Evolutionary conservation across 2,888 invertebrate genomes (phyloP).

Genomic region (Yponomeuta sedellus): DNA sequence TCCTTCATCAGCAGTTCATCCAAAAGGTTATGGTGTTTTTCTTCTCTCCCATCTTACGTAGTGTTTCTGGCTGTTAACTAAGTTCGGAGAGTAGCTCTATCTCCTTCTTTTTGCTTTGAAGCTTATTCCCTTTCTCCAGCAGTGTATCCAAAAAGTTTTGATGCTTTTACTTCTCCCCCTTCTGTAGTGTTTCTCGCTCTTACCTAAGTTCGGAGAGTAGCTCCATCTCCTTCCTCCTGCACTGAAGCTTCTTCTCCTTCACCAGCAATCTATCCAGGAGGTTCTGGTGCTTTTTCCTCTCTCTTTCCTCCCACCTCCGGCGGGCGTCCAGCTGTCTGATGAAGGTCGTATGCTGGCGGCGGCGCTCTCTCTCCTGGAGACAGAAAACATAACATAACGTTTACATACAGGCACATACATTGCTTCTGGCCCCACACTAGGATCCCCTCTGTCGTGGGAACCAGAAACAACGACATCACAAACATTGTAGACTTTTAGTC

Average conservation of each 20-base stretch:
- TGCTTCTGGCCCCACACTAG: too few relatives aligned
- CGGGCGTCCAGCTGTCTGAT: constrained; percentile 91
- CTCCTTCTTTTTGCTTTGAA: constrained; percentile 84
- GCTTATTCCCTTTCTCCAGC: constrained; percentile 88
- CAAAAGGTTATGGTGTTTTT: too few relatives aligned
- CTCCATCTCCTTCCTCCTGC: constrained; percentile 82
- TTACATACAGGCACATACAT: too few relatives aligned
- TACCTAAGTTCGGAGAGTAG: constrained; percentile 80
- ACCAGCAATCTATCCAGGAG: constrained; percentile 89
- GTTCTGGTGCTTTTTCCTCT: constrained; percentile 83
- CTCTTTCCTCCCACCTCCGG: constrained; percentile 90
- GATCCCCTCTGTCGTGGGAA: too few relatives aligned
- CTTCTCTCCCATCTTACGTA: too few relatives aligned
- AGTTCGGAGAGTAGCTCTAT: constrained; percentile 81
- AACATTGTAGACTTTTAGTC: too few relatives aligned
- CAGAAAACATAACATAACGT: too few relatives aligned
- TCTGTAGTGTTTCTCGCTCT: constrained; percentile 64
- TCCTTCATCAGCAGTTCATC: too few relatives aligned
- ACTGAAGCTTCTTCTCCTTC: constrained; percentile 89
- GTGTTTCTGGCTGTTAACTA: constrained; percentile 43
- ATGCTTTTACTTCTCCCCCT: constrained; percentile 33
- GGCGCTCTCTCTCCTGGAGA: constrained; percentile 81
- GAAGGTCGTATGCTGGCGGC: constrained; percentile 92
- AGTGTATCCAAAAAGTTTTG: constrained; percentile 78
- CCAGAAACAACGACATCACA: too few relatives aligned